Conservation (phyloP, 2,113 vertebrate species). For the Pelusios castaneus region DNA sequence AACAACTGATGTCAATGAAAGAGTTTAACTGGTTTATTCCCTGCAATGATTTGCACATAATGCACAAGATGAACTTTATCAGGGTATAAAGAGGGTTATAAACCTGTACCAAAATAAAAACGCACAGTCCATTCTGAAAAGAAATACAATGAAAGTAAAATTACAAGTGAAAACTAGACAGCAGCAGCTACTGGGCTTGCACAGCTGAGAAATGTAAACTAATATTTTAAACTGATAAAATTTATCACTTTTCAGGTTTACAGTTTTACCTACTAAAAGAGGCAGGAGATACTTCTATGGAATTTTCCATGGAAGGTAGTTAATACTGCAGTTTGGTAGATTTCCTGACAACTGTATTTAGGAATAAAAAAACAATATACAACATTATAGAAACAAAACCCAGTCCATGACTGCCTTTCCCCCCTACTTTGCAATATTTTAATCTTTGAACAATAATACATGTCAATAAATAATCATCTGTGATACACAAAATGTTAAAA, state of each 20-base stretch:
- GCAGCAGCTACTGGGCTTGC: neutral
- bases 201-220: neutral
- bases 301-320: neutral
- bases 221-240: neutral
- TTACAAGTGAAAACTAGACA: neutral
- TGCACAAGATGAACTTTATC: neutral
- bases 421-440: neutral
- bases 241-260: neutral
- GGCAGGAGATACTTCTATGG: neutral
- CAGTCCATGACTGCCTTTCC: neutral
- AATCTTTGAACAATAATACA: neutral
- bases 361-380: neutral
- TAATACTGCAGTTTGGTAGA: neutral
- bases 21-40: neutral
- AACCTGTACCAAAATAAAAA: neutral
- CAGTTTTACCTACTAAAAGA: neutral
- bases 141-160: slow-evolving; percentile 10
- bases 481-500: neutral
- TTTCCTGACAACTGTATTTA: neutral
- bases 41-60: neutral
- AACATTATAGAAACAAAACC: neutral
- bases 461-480: slow-evolving; percentile 34
- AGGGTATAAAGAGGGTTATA: neutral
- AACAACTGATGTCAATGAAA: neutral
- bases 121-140: neutral